Evolutionary conservation across 2,113 vertebrate species (phyloP), one percentile per base, ranked within the genome.

Genomic region (Chrysemys picta): DNA sequence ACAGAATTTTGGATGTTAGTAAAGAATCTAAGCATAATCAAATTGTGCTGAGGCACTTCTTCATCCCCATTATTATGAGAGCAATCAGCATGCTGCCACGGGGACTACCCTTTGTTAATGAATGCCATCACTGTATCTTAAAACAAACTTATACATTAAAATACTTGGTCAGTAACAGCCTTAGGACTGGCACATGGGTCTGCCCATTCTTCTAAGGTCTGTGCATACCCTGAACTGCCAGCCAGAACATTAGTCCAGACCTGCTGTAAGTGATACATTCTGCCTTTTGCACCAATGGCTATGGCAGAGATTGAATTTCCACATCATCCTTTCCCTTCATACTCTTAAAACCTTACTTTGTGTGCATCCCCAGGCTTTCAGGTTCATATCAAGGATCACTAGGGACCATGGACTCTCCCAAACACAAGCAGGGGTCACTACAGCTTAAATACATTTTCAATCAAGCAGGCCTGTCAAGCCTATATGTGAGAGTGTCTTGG

Each of bases 291-390:
- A 85, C 78, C 85, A 80, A 94, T 14, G 17, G 16, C 22, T 56
- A 0, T 1, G 82, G 62, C 62, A 29, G 57, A 0, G 1, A 65
- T 35, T 6, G n/a, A 49, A 94, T 10, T n/a, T 65, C 50, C 76
- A 59, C 7, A 0, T 6, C 53, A 80, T n/a, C 76, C 57, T 2
- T 0, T 8, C 0, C 42, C 29, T n/a, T 0, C 2, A 1, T 56
- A 38, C 29, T 0, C 53, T 10, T 0, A 0, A 82, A 89, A 80
- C 2, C 9, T 93, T 12, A 2, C 7, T 0, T 89, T 65, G 82
- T 14, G 69, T 27, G 69, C 29, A 10, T 3, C 17, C 24, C 82
- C 80, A 50, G 0, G 8, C 42, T 59, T 82, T 54, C 84, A 19
- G 50, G 25, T 24, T 78, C 81, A 81, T 0, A 2, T n/a, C 82